Percentiles rank a stretch among this genome's conserved stretches.
Conservation (phyloP, 35 echinoderm and acorn worm genomes). For the Heliocidaris erythrogramma region DNA sequence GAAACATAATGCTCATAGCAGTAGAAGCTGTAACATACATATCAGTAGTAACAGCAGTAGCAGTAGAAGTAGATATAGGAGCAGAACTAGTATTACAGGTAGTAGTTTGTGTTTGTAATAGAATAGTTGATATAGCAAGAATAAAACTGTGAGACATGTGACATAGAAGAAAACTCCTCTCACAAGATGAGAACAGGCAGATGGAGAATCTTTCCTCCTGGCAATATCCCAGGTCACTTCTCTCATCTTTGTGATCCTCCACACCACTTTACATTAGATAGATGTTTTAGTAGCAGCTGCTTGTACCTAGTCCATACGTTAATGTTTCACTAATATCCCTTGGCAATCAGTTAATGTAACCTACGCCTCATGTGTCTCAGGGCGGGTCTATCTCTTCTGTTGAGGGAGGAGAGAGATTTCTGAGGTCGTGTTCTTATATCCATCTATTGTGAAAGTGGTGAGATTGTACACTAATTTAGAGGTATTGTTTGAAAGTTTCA, state of each 20-base stretch:
- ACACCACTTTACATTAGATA: too few relatives aligned
- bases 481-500: background rate
- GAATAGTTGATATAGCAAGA: too few relatives aligned
- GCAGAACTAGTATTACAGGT: too few relatives aligned
- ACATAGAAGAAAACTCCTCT: background rate
- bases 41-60: too few relatives aligned
- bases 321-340: background rate
- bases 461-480: background rate
- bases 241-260: background rate
- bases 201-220: background rate
- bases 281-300: background rate
- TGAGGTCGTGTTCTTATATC: too few relatives aligned
- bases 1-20: too few relatives aligned
- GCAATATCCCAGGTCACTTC: background rate
- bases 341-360: background rate
- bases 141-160: background rate
- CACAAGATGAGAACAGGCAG: background rate
- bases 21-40: too few relatives aligned
- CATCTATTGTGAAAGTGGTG: background rate
- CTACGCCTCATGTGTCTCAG: background rate
- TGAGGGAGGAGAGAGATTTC: background rate
- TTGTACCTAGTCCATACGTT: background rate
- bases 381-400: background rate
- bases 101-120: too few relatives aligned
- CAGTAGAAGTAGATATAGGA: too few relatives aligned